Conservation (phyloP, 2,888 invertebrate genomes). For the Neoaliturus tenellus region DNA sequence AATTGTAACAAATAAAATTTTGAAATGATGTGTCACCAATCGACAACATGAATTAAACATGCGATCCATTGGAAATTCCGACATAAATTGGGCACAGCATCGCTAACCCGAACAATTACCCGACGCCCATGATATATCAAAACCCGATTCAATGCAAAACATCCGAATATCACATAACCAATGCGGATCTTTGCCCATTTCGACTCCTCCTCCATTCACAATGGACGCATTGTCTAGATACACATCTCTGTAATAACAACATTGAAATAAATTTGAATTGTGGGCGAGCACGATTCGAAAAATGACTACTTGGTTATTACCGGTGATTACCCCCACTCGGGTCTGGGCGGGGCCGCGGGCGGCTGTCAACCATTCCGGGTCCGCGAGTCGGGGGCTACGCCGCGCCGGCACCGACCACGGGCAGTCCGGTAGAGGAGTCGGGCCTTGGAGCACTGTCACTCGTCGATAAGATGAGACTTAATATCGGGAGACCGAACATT, state of each 20-base stretch:
- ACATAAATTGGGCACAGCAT: no score
- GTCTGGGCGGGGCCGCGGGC: not conserved
- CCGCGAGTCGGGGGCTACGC: not conserved
- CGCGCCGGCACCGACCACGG: not conserved
- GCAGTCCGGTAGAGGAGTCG: not conserved
- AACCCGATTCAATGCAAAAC: not conserved
- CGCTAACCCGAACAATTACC: no score
- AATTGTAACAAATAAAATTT: no score
- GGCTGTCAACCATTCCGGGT: constrained; percentile 32
- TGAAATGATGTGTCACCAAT: no score
- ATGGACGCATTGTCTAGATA: constrained; percentile 44
- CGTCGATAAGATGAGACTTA: no score
- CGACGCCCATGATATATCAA: not conserved
- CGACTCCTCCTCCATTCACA: constrained; percentile 8
- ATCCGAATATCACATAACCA: not conserved
- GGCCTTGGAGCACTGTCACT: no score
- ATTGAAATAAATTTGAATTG: constrained; percentile 51
- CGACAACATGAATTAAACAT: no score
- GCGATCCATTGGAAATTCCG: no score
- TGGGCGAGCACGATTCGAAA: constrained; percentile 51
- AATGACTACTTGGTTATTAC: constrained; percentile 51
- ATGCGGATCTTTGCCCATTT: not conserved
- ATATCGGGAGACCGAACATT: no score
- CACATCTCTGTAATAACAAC: constrained; percentile 40
- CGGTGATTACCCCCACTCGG: constrained; percentile 40